A percentile compares a stretch with the other conserved stretches of the same genome.
Conservation (phyloP, 2,888 invertebrate genomes). For the Tipula vernalis region DNA sequence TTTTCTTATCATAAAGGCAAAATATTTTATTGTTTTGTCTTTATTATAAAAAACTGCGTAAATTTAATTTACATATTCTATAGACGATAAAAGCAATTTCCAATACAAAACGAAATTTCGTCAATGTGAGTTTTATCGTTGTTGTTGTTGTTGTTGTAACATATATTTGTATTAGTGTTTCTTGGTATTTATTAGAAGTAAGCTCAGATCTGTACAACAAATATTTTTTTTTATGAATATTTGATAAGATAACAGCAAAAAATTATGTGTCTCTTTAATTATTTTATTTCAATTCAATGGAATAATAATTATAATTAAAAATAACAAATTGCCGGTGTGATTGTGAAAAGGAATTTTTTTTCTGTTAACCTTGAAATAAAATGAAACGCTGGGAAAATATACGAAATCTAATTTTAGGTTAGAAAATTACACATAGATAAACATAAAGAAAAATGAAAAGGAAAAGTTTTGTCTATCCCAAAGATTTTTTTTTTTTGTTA, state of each 20-base stretch:
- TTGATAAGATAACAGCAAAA: background rate
- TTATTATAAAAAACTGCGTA: too few relatives aligned
- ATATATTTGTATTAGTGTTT: background rate
- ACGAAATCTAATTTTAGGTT: background rate
- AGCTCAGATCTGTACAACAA: background rate
- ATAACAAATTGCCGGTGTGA: background rate
- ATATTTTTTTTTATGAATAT: background rate
- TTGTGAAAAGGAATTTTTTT: background rate
- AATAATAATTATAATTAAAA: background rate
- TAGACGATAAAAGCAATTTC: too few relatives aligned
- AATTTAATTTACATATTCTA: too few relatives aligned
- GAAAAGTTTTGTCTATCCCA: background rate
- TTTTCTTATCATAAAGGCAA: too few relatives aligned
- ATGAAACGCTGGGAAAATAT: background rate
- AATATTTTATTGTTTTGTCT: too few relatives aligned
- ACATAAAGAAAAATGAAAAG: background rate
- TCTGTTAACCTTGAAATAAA: background rate
- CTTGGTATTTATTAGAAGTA: background rate
- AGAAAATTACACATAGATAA: background rate
- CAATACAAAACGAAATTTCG: too few relatives aligned
- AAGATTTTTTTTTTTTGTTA: background rate
- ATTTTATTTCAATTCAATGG: background rate
- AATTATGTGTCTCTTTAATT: background rate
- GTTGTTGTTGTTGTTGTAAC: background rate
- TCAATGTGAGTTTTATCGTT: background rate